Evolutionary conservation across 2,888 invertebrate genomes (phyloP).

Genomic region (Scelioninae gen. 1): DNA sequence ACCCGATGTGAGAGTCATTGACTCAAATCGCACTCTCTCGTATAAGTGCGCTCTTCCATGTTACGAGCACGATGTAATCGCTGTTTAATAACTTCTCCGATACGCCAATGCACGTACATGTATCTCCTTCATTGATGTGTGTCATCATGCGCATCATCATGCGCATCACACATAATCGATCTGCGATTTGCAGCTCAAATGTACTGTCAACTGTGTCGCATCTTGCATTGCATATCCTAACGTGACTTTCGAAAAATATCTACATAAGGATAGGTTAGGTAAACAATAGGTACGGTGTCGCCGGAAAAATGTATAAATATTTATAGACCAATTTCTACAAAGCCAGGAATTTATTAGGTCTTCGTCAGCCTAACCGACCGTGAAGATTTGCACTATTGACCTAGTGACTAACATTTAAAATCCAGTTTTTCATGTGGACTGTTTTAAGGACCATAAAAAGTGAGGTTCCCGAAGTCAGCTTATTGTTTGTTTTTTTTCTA

Average conservation of each 20-base stretch:
- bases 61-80: conserved; percentile 73
- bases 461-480: not conserved
- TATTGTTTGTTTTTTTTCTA: conserved; percentile 15
- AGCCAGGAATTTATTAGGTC: conserved; percentile 9
- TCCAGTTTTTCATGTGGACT: not conserved
- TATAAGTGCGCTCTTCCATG: conserved; percentile 58
- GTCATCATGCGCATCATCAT: conserved; percentile 48
- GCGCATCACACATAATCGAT: conserved; percentile 60
- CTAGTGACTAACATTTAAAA: conserved; percentile 34
- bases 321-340: conserved; percentile 11
- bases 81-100: conserved; percentile 74
- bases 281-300: not conserved
- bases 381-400: conserved; percentile 20
- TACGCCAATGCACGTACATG: conserved; percentile 61
- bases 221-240: not conserved
- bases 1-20: conserved; percentile 78
- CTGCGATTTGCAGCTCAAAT: conserved; percentile 31
- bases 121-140: conserved; percentile 52
- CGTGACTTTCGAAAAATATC: not conserved
- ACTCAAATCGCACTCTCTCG: conserved; percentile 77
- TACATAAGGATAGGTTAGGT: not conserved
- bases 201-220: not conserved
- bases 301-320: not conserved
- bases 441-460: not conserved
- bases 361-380: not conserved